Base-by-base conservation (phyloP, 2,888 invertebrate species). In the Gymnocheta viridis region DNA sequence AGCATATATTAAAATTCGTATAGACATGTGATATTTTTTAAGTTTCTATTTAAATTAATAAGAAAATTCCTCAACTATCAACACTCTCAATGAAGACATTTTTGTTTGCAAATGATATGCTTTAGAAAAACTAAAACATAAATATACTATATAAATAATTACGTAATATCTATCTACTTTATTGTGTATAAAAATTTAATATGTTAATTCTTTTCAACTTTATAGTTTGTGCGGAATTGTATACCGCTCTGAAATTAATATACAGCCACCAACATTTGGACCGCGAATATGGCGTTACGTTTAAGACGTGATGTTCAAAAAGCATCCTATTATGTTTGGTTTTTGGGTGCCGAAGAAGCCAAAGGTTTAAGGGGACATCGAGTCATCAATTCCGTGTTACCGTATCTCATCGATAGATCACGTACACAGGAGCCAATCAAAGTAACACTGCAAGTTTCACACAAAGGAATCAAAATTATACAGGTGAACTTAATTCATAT, bases 281-380 rank as follows among this genome's bases (percentile, higher is more conserved):
- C 38, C 12, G 14, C 35, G 27, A 94, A 93, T 90, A 96, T 96
- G 96, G 96, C 96, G 91, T 93, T 96, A 90, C 94, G 96, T 93
- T 92, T 96, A 88, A 95, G 96, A 91, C 96, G 96, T 92, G 97
- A 97, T 91, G 96, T 97, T 89, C 97, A 97, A 93, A 97, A 97
- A 91, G 96, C 96, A 82, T 96, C 96, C 44, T 97, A 97, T 93
- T 97, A 97, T 93, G 97, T 97, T 86, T 97, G 97, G 96, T 97
- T 98, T 93, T 94, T 99, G 89, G 99, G 99, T 24, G 98, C 98
- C 88, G 96, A 98, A 93, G 98, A 99, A 93, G 96, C 97, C 79
- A 95, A 96, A 88, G 98, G 97, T 0, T 93, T 98, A 29, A 93
- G 97, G 0, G 98, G 98, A 35, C 94, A 96, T 87, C 96, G 97